Evolutionary conservation across 2,888 invertebrate genomes (phyloP), one percentile per base, ranked within the genome.

Genomic region (Chalcosyrphus nemorum): DNA sequence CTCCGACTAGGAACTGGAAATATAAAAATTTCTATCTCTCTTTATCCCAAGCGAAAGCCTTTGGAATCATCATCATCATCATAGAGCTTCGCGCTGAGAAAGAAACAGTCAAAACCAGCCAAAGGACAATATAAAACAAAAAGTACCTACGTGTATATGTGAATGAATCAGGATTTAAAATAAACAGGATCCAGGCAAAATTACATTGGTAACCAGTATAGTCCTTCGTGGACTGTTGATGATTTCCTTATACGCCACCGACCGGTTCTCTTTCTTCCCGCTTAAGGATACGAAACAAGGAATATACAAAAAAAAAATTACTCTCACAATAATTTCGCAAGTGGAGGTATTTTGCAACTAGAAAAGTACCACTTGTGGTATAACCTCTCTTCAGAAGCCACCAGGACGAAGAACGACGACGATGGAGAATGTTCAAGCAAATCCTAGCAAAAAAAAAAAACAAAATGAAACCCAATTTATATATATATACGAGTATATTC

Each of bases 281-380:
- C 15, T n/a, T n/a, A n/a, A n/a, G n/a, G n/a, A n/a, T 35, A 5
- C 29, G 21, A 59, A 59, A 6, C 43, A 38, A 47, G 41, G 41
- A 61, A 43, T 63, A 35, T 57, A 75, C 29, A 72, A 59, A 66
- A 65, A 52, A 21, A 72, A 59, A 63, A 76, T 56, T 43, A 65
- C 71, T 68, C 63, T 63, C 72, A 61, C 61, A 82, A 82, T 82
- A 77, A 82, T 77, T 77, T 82, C 66, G 61, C 68, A 77, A 82
- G 82, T 82, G 82, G 82, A 77, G 56, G 72, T 72, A 77, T 77
- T 72, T 77, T 72, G 52, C 61, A 59, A 78, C 77, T 77, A 54
- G 66, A 72, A 72, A 82, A 77, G 82, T 82, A 27, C 82, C 82
- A 82, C 82, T 82, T 78, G 66, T 66, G 77, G 65, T 54, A 32